Conservation (phyloP, 2,113 vertebrate species). For the Anas platyrhynchos region DNA sequence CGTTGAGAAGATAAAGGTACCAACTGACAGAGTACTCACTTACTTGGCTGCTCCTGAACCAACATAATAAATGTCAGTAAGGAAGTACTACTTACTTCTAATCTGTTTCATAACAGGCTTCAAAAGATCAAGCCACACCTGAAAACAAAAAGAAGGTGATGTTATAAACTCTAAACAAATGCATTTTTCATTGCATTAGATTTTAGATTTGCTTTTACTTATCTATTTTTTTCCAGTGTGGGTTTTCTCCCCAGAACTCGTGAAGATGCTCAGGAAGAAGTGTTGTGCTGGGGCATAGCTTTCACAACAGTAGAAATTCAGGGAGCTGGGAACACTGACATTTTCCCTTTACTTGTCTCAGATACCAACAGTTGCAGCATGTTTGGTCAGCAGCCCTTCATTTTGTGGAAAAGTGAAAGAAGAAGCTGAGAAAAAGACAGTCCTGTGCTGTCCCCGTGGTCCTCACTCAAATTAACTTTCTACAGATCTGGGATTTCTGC, state of each 20-base stretch:
- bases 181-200: not conserved
- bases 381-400: not conserved
- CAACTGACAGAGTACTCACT: not conserved
- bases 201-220: not conserved
- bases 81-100: constrained; percentile 90
- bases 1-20: not conserved
- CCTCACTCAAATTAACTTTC: not conserved
- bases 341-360: not conserved
- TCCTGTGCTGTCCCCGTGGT: too few species aligned
- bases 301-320: not conserved
- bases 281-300: not conserved
- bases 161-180: not conserved
- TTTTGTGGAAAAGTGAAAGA: not conserved
- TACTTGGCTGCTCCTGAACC: not conserved
- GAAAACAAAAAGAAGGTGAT: constrained; percentile 44
- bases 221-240: not conserved
- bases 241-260: not conserved
- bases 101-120: constrained; percentile 97
- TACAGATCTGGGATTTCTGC: not conserved
- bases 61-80: not conserved
- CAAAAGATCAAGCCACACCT: constrained; percentile 98
- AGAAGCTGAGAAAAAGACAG: not conserved
- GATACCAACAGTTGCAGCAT: not conserved
- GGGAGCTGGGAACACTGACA: not conserved
- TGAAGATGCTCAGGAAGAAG: not conserved